A percentile compares a stretch with the other conserved stretches of the same genome.
phyloP scores from a whole-genome alignment of 2,113 vertebrate genomes.

The Raja brachyura region DNA sequence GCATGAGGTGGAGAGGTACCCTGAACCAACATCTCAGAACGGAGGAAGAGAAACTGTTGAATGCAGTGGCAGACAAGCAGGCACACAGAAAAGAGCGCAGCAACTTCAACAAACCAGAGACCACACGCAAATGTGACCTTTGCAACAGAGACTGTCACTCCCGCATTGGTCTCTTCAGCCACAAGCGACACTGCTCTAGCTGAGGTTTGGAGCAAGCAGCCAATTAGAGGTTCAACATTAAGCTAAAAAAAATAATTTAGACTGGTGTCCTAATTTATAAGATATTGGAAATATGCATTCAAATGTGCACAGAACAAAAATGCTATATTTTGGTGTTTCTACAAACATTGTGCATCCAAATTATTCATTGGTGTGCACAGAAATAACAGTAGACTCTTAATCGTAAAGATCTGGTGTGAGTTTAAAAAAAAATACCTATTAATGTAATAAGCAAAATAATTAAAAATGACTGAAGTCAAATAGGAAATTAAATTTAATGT shows the following conservation, averaged over 20 bases:
- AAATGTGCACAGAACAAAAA: background rate
- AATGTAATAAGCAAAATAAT: background rate
- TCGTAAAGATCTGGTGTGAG: background rate
- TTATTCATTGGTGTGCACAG: background rate
- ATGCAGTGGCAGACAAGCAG: too few species aligned
- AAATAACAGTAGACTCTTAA: background rate
- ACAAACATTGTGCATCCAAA: background rate
- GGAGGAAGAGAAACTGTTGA: too few species aligned
- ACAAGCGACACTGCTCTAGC: too few species aligned
- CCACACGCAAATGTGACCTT: too few species aligned
- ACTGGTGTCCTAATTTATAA: background rate
- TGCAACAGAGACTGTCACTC: too few species aligned
- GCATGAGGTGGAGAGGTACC: too few species aligned
- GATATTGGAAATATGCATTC: background rate
- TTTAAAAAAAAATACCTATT: background rate
- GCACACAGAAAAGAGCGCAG: too few species aligned
- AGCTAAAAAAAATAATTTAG: background rate
- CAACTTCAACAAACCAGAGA: too few species aligned
- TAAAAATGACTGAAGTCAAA: background rate
- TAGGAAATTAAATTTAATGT: background rate
- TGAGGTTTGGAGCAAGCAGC: too few species aligned
- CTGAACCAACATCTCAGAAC: too few species aligned
- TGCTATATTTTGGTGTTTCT: background rate
- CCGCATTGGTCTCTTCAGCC: too few species aligned
- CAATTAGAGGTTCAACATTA: background rate